phyloP scores from a whole-genome alignment of 2,797 vertebrate genomes.

The Sebastes taczanowskii region DNA sequence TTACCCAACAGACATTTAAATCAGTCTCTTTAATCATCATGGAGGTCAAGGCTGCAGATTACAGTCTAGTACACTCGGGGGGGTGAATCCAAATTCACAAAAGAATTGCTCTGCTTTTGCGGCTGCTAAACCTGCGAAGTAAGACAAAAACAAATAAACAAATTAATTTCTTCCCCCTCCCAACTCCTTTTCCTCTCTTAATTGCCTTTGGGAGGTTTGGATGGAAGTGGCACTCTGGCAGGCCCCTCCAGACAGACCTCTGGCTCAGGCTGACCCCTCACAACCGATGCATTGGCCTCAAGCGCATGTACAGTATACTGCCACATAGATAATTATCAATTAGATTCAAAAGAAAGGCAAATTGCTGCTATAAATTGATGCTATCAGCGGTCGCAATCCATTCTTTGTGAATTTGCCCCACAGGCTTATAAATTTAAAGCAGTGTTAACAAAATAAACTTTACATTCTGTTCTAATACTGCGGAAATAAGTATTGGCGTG shows the following conservation, averaged over 20 bases:
- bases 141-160: neutral
- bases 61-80: neutral
- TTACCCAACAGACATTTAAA: constrained; percentile 21
- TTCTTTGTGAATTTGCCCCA: neutral
- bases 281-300: neutral
- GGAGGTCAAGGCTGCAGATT: neutral
- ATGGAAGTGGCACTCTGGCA: neutral
- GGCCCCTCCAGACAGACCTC: neutral
- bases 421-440: neutral
- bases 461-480: neutral
- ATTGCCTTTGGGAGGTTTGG: no score
- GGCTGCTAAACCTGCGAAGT: neutral
- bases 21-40: neutral
- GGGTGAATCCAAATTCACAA: neutral
- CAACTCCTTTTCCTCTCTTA: no score
- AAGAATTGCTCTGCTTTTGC: neutral
- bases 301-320: neutral
- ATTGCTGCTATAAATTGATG: neutral
- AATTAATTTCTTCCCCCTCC: neutral
- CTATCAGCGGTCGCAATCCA: neutral
- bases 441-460: neutral
- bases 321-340: neutral
- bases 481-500: neutral
- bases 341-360: neutral
- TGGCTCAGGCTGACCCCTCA: neutral